Evolutionary conservation across 1,140 invertebrate species (phyloP).

Genomic region (Metopolophium dirhodum): DNA sequence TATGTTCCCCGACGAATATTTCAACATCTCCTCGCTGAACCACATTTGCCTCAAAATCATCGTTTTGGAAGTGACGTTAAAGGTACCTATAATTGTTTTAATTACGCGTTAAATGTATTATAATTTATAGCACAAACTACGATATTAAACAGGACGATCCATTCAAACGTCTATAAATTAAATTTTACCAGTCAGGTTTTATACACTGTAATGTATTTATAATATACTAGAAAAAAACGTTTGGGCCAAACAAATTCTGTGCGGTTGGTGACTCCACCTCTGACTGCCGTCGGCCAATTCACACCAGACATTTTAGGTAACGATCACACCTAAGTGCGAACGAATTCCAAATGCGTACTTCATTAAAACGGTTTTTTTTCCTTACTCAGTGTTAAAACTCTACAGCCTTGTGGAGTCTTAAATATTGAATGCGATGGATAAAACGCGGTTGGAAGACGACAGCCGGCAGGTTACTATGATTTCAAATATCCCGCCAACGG

Average conservation of each 20-base stretch:
- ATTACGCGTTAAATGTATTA: neutral
- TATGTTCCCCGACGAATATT: constrained; percentile 43
- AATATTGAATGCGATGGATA: too few species aligned
- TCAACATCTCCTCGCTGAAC: neutral
- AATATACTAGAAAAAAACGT: too few species aligned
- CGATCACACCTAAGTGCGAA: neutral
- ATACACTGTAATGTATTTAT: too few species aligned
- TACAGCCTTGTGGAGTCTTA: too few species aligned
- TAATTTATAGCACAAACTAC: neutral
- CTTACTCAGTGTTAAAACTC: too few species aligned
- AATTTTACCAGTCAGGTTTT: neutral
- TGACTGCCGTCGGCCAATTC: neutral
- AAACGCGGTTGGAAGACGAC: too few species aligned
- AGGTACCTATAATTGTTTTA: neutral
- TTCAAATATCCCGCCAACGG: too few species aligned
- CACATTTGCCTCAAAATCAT: neutral
- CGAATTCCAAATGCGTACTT: too few species aligned
- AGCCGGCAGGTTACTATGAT: too few species aligned
- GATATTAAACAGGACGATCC: too few species aligned
- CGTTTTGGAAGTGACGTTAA: neutral
- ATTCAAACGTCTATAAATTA: neutral
- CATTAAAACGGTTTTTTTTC: too few species aligned
- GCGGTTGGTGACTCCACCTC: neutral
- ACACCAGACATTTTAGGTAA: neutral
- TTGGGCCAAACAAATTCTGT: neutral